Conservation (phyloP, 2,797 vertebrate genomes). For the Aphelocoma californica region DNA sequence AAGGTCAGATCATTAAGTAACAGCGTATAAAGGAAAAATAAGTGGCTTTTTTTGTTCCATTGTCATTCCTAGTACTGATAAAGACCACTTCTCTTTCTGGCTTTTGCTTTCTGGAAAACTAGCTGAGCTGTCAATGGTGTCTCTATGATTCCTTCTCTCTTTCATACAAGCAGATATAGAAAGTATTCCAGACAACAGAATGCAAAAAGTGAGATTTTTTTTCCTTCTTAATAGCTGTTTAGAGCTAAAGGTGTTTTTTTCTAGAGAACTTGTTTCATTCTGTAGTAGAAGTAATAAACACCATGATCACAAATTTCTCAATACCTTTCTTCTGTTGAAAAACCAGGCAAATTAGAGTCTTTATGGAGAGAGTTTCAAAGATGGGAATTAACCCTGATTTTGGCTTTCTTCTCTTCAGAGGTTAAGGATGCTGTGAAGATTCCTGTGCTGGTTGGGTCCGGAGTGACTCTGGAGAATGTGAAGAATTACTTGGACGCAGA, state of each 20-base stretch:
- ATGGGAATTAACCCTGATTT: background rate
- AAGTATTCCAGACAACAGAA: background rate
- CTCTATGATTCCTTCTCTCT: background rate
- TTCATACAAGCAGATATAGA: background rate
- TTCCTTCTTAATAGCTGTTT: background rate
- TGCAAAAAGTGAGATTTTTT: background rate
- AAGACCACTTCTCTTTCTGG: background rate
- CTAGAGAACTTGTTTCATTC: background rate
- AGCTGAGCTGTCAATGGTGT: background rate
- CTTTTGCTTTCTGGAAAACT: background rate
- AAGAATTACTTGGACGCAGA: conserved; percentile 78
- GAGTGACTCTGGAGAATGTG: conserved; percentile 83
- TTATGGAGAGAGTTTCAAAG: background rate
- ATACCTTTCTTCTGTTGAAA: background rate
- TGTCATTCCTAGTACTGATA: background rate
- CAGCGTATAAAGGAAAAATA: background rate
- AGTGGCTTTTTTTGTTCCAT: background rate
- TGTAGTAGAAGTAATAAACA: background rate
- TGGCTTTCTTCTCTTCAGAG: conserved; percentile 64
- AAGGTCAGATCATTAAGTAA: background rate
- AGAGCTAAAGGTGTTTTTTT: background rate
- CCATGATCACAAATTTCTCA: background rate
- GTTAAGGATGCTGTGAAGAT: conserved; percentile 80
- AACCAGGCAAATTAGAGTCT: background rate
- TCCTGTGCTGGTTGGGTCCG: conserved; percentile 87